Conservation (phyloP, 2,888 invertebrate species). For the Petrolisthes cinctipes region DNA sequence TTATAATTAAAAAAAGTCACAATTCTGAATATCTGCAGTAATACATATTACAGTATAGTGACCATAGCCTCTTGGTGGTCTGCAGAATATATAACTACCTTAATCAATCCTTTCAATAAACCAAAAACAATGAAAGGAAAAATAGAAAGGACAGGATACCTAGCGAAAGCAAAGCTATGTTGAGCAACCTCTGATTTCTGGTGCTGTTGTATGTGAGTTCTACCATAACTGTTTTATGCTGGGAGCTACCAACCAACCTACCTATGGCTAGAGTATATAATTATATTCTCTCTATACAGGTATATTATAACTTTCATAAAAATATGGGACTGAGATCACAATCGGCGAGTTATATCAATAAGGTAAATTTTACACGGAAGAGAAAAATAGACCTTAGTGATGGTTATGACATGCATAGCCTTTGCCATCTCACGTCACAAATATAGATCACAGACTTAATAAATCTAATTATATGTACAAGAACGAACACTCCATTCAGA, state of each 20-base stretch:
- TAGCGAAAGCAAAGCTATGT: conserved; percentile 4
- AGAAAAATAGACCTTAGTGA: conserved; percentile 34
- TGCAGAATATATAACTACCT: too few relatives aligned
- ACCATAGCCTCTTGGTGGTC: too few relatives aligned
- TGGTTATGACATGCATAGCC: conserved; percentile 14
- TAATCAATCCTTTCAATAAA: too few relatives aligned
- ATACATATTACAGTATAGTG: too few relatives aligned
- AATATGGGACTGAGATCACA: conserved; percentile 45
- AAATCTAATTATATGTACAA: conserved; percentile 35
- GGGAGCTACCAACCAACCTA: conserved; percentile 41
- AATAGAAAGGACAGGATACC: too few relatives aligned
- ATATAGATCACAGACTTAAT: conserved; percentile 39
- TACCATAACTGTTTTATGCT: conserved; percentile 10
- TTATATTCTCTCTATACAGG: conserved; percentile 52
- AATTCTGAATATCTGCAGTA: too few relatives aligned
- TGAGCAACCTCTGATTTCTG: conserved; percentile 35
- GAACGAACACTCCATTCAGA: conserved; percentile 20
- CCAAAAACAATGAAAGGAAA: too few relatives aligned
- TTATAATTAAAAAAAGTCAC: too few relatives aligned
- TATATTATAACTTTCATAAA: conserved; percentile 42
- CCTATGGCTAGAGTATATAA: conserved; percentile 48
- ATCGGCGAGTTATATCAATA: conserved; percentile 34
- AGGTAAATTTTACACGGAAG: conserved; percentile 19
- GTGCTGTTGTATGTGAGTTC: conserved; percentile 2
- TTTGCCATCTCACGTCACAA: conserved; percentile 41